Evolutionary conservation across 2,888 invertebrate species (phyloP), one percentile per base, ranked within the genome.

Genomic region (Metellina segmentata): DNA sequence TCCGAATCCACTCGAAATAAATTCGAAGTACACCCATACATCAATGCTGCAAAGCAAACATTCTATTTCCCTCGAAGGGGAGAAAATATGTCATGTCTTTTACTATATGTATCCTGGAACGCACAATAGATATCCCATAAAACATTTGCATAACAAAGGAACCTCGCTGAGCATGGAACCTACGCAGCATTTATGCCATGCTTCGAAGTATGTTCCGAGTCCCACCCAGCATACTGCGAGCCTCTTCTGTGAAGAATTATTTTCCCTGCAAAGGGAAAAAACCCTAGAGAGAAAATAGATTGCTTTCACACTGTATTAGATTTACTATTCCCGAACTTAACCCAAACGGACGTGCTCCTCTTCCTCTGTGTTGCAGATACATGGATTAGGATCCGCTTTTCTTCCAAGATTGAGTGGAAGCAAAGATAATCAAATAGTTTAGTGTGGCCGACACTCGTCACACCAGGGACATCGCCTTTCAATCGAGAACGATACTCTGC

Each of bases 131-230:
- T 20, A 34, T n/a, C 13, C 11, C 34, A 20, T 53, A 16, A 34
- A 79, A 61, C 20, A 79, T 61, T 79, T 79, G 16, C 79, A 79
- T 69, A 16, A 69, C n/a, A 79, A 69, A 61, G 79, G 61, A 79
- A 34, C 6, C 11, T 13, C 0, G 7, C 13, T 11, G 19, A 61
- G 13, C 13, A 20, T 7, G 61, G 61, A 7, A 16, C 9, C 61
- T 16, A 61, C 5, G 16, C 61, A 61, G 61, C 61, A 61, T 61
- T 61, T 61, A 61, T 9, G 61, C 61, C 61, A 61, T n/a, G n/a
- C n/a, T n/a, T n/a, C n/a, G 34, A 34, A 34, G 34, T 34, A 34
- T 34, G 34, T 34, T 34, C 34, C 34, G 34, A 34, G 34, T 34
- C 34, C 34, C 34, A 34, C 34, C 34, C 48, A 16, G 20, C 48